phyloP scores from a whole-genome alignment of 2,888 invertebrate genomes.

The Megamerina dolium region DNA sequence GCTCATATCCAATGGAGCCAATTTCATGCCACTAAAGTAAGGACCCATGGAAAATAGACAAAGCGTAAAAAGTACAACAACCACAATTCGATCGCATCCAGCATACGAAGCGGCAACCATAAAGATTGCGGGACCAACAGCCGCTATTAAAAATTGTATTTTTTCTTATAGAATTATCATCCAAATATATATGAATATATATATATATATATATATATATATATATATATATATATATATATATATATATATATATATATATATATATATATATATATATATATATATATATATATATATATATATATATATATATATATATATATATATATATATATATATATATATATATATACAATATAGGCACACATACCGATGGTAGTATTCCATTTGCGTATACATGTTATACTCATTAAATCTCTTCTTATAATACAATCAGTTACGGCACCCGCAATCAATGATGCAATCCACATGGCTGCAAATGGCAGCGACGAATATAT shows the following conservation, averaged over 20 bases:
- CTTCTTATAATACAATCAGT: conserved; percentile 60
- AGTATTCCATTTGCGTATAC: conserved; percentile 59
- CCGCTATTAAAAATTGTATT: conserved; percentile 3
- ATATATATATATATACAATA: no score
- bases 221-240: no score
- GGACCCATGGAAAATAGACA: conserved; percentile 65
- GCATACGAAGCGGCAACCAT: conserved; percentile 61
- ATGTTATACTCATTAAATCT: conserved; percentile 52
- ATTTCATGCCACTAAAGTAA: conserved; percentile 61
- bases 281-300: no score
- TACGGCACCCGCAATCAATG: conserved; percentile 55
- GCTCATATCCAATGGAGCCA: conserved; percentile 60
- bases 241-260: no score
- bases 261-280: no score
- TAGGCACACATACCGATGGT: conserved; percentile 41
- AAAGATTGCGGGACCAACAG: conserved; percentile 59
- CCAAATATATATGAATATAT: no score
- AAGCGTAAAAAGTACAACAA: conserved; percentile 56
- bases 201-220: no score
- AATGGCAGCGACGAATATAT: conserved; percentile 55
- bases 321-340: no score
- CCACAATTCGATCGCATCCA: conserved; percentile 55
- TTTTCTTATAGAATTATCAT: no score
- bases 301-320: no score
- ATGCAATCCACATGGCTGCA: conserved; percentile 54